Percentiles rank a stretch among this genome's conserved stretches.
phyloP scores from a whole-genome alignment of 2,797 vertebrate genomes.

The Bothrops alternatus region DNA sequence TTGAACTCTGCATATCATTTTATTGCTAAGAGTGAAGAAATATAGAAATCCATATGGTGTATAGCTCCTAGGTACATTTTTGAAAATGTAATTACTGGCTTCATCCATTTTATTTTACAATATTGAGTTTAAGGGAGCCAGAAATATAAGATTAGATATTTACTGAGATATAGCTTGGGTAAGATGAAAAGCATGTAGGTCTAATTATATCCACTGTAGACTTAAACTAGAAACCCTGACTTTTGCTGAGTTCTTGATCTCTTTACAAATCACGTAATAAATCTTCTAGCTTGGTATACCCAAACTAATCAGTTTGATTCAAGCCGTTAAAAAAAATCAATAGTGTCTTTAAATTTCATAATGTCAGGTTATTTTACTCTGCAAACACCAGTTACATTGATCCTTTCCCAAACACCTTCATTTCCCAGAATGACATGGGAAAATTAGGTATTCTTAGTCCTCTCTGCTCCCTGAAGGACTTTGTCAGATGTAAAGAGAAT shows the following conservation, averaged over 20 bases:
- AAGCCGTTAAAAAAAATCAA: constrained; percentile 39
- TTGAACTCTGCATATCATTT: constrained; percentile 34
- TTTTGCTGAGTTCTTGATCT: constrained; percentile 40
- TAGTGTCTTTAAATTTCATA: constrained; percentile 23
- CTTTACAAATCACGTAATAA: constrained; percentile 20
- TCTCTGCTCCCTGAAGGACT: neutral
- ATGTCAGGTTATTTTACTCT: constrained; percentile 28
- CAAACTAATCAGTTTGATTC: constrained; percentile 30
- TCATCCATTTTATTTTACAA: constrained; percentile 48
- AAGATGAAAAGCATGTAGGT: constrained; percentile 36
- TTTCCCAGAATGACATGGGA: neutral
- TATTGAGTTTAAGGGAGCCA: constrained; percentile 26
- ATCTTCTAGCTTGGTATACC: constrained; percentile 26
- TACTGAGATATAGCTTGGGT: constrained; percentile 27
- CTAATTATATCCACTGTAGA: constrained; percentile 17
- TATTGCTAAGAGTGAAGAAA: constrained; percentile 47
- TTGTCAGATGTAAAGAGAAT: neutral
- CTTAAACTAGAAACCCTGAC: constrained; percentile 34
- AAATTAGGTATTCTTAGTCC: neutral
- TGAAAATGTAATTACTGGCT: constrained; percentile 41
- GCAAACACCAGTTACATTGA: neutral
- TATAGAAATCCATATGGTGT: constrained; percentile 41
- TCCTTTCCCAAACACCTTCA: constrained; percentile 8
- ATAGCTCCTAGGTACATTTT: constrained; percentile 37
- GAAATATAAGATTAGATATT: constrained; percentile 45